Evolutionary conservation across 2,888 invertebrate species (phyloP), one percentile per base, ranked within the genome.

Genomic region (Diploptera punctata): DNA sequence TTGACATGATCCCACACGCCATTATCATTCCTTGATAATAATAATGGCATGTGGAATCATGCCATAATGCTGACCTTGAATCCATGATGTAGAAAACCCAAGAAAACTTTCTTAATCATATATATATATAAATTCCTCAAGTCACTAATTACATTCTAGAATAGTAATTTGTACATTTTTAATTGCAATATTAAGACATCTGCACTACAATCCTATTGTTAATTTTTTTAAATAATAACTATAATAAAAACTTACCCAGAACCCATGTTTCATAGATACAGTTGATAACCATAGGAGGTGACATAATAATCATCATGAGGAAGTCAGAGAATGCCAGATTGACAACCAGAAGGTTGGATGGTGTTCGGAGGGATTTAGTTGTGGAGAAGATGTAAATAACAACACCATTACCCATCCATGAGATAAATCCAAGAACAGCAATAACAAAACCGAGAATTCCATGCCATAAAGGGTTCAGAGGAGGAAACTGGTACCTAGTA

Each of bases 271-370:
- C 93, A 79, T 92, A 86, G 81, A 93, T 93, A 81, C 94, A 94
- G 81, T 92, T 94, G 76, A 93, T 87, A 65, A 93, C 90, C 90
- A 94, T 94, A 76, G 93, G 87, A 67, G 93, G 92, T 79, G 92
- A 88, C 93, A 93, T 93, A 77, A 85, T 83, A 78, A 90, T 84
- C 95, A 95, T 95, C 92, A 96, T 95, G 76, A 91, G 87, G 81
- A 96, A 93, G 81, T 95, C 95, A 71, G 95, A 94, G 82, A 97
- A 90, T 33, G 97, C 97, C 80, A 97, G 87, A 84, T 97, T 97
- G 73, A 97, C 91, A 73, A 97, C 92, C 77, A 97, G 86, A 78
- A 97, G 86, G 83, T 97, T 97, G 76, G 97, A 95, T 65, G 97
- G 96, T 43, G 96, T 95, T 78, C 94, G 90, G 72, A 97, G 87